These are phyloP conservation scores for Myotis planiceps DNA, from an alignment of 2,797 vertebrate genomes.

Conservation along the genomic window DNA sequence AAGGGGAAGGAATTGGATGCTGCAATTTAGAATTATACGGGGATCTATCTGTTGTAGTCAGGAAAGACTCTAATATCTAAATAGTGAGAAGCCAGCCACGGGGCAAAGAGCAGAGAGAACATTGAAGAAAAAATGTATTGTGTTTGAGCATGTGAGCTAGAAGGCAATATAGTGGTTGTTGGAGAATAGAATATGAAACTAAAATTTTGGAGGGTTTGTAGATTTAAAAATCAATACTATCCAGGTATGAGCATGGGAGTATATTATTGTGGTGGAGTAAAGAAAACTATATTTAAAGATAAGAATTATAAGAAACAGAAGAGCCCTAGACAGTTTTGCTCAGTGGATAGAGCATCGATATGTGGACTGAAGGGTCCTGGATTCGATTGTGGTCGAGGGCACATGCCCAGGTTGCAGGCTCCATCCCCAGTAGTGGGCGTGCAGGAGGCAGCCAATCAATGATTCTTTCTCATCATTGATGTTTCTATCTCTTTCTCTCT, in stretches of 20 bases:
- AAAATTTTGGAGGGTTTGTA: not conserved
- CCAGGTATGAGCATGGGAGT: not conserved
- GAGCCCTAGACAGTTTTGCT: no score
- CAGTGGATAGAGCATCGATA: no score
- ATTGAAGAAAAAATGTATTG: not conserved
- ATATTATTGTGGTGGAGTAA: not conserved
- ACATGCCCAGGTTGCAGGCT: no score
- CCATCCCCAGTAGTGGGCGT: no score
- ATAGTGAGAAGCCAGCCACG: not conserved
- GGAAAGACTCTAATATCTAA: not conserved
- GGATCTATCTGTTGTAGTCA: not conserved
- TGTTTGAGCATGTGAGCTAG: not conserved
- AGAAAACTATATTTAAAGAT: not conserved
- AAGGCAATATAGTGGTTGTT: not conserved
- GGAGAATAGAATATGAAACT: not conserved
- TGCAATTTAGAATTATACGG: not conserved
- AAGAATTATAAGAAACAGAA: not conserved
- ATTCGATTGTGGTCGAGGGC: no score
- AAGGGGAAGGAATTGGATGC: not conserved
- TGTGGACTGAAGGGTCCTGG: no score
- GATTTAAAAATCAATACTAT: not conserved
- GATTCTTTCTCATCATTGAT: no score
- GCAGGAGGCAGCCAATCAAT: no score
- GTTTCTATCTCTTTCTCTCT: no score
- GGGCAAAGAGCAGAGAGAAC: not conserved